Evolutionary conservation across 2,113 vertebrate species (phyloP).

Genomic region (Prolemur simus): DNA sequence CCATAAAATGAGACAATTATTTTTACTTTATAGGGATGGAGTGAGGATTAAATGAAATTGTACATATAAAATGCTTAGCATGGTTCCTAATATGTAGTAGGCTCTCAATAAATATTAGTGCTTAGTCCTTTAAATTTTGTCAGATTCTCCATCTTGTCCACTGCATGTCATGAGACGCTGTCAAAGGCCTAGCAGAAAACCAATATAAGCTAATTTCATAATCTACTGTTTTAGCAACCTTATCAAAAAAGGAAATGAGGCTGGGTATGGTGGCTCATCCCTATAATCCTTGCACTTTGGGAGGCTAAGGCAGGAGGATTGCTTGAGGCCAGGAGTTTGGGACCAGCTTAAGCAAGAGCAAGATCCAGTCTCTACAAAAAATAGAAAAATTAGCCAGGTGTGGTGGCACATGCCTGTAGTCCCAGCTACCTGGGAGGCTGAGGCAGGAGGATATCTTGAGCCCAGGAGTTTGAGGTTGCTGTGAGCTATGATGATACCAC

Average conservation of each 20-base stretch:
- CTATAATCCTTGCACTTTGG: too few species aligned
- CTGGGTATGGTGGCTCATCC: too few species aligned
- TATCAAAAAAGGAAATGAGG: neutral
- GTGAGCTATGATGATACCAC: too few species aligned
- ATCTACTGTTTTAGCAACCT: neutral
- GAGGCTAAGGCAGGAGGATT: too few species aligned
- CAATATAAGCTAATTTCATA: neutral
- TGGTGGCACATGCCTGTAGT: too few species aligned
- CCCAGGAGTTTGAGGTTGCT: too few species aligned
- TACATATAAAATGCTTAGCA: neutral
- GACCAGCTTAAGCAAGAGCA: too few species aligned
- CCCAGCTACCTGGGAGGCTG: too few species aligned
- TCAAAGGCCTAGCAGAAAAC: neutral
- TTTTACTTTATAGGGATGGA: neutral
- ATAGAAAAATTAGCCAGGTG: too few species aligned
- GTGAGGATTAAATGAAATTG: neutral
- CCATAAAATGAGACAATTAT: neutral
- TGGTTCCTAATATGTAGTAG: neutral
- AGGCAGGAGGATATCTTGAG: too few species aligned
- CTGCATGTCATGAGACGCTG: neutral
- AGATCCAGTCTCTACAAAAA: too few species aligned
- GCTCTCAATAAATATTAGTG: neutral
- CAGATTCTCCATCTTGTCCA: neutral
- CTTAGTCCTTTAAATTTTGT: neutral
- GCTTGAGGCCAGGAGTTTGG: too few species aligned